Conservation (phyloP, 2,797 vertebrate species). For the Scyliorhinus canicula region DNA sequence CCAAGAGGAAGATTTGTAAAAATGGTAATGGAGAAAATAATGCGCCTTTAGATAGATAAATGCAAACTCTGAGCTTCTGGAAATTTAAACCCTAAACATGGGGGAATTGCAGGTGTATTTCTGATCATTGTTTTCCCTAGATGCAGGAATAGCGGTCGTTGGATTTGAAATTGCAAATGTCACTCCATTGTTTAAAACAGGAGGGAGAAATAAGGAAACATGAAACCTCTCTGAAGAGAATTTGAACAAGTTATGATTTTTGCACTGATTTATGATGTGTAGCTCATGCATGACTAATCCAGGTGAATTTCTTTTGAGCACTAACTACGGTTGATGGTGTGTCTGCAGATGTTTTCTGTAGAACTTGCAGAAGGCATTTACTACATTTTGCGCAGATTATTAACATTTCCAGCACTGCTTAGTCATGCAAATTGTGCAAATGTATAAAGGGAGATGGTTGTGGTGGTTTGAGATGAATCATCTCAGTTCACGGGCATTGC, state of each 20-base stretch:
- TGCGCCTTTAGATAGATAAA: background rate
- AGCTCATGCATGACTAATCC: background rate
- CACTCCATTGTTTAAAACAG: background rate
- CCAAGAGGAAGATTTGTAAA: background rate
- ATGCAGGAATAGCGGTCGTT: background rate
- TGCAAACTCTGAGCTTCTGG: background rate
- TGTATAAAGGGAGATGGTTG: no score
- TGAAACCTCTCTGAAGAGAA: background rate
- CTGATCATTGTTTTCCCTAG: background rate
- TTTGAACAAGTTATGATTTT: slow-evolving; percentile 1
- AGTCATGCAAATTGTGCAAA: no score
- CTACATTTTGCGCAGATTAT: no score
- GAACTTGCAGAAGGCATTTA: background rate
- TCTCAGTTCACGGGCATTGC: no score
- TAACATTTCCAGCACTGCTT: no score
- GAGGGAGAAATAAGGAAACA: no score
- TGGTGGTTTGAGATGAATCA: no score
- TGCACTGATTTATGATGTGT: background rate
- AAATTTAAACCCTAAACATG: background rate
- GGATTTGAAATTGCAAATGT: background rate
- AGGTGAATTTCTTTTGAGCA: background rate
- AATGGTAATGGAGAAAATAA: background rate
- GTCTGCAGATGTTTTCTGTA: background rate
- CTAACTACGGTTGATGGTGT: background rate
- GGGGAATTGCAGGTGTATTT: background rate